phyloP scores from a whole-genome alignment of 1,140 invertebrate species.

The Eufriesea mexicana region DNA sequence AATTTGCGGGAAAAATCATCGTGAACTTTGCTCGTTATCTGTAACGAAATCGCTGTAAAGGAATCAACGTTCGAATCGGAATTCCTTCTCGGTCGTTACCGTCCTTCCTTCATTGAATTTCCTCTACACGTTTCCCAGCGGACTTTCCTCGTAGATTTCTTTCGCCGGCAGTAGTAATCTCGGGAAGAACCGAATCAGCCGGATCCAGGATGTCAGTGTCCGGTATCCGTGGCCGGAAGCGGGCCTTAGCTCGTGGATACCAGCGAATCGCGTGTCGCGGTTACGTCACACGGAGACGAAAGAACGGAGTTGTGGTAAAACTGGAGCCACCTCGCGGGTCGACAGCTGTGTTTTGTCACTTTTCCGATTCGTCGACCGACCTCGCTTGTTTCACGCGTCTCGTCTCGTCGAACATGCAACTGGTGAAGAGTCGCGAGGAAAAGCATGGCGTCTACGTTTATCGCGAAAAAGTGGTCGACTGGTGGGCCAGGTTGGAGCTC shows the following conservation, averaged over 20 bases:
- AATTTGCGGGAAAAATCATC: neutral
- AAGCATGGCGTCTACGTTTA: neutral
- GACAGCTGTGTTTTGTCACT: neutral
- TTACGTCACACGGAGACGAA: conserved; percentile 40
- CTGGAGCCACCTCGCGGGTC: neutral
- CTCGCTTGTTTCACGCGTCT: conserved; percentile 1
- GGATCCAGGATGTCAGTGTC: conserved; percentile 63
- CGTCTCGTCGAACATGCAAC: conserved; percentile 1
- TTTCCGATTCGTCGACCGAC: neutral
- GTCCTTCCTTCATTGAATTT: neutral
- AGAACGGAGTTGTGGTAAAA: neutral
- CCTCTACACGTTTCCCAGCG: neutral
- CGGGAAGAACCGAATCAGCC: conserved; percentile 29
- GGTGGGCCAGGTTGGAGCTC: neutral
- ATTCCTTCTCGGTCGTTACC: too few species aligned
- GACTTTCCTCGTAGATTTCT: conserved; percentile 6
- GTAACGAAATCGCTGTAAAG: too few species aligned
- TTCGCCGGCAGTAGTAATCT: conserved; percentile 33
- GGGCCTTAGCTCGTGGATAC: conserved; percentile 50
- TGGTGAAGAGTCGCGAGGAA: neutral
- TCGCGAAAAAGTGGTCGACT: neutral
- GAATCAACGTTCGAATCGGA: too few species aligned
- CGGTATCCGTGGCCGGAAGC: conserved; percentile 63
- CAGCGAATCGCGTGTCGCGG: conserved; percentile 19
- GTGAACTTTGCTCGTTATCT: neutral